A percentile compares a stretch with the other conserved stretches of the same genome.
Conservation (phyloP, 23 tunicate genomes). For the Halocynthia roretzi region DNA sequence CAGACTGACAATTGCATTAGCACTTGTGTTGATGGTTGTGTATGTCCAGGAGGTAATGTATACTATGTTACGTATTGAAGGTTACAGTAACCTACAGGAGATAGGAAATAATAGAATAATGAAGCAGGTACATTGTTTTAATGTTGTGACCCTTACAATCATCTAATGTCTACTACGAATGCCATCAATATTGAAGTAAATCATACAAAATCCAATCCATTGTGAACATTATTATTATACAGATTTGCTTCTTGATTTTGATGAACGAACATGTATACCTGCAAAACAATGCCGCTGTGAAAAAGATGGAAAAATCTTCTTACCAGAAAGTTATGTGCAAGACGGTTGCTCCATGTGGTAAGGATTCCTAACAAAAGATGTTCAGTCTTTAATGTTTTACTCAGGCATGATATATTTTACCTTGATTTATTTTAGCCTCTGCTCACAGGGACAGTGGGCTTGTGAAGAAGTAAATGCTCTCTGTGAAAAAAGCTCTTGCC, state of each 20-base stretch:
- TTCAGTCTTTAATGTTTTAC: neutral
- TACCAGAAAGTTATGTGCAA: slow-evolving; percentile 3
- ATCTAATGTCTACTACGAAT: too few relatives aligned
- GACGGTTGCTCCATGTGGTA: slow-evolving; percentile 26
- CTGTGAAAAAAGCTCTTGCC: slow-evolving; percentile 20
- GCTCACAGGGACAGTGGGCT: slow-evolving; percentile 21
- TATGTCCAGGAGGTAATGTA: slow-evolving; percentile 23
- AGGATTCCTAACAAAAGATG: neutral
- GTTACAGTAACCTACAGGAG: too few relatives aligned
- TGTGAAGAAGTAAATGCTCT: slow-evolving; percentile 21
- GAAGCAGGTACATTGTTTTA: too few relatives aligned
- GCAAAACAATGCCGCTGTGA: slow-evolving; percentile 11
- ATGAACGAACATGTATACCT: slow-evolving; percentile 4
- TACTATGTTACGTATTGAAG: neutral
- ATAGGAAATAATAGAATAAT: too few relatives aligned
- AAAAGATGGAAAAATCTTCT: slow-evolving; percentile 7
- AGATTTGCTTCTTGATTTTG: slow-evolving; percentile 17
- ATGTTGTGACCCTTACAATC: too few relatives aligned
- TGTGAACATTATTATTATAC: too few relatives aligned
- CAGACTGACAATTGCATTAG: slow-evolving; percentile 1
- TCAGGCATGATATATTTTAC: too few relatives aligned
- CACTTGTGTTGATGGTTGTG: slow-evolving; percentile 32
- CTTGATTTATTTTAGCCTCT: slow-evolving; percentile 11
- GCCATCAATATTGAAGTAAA: too few relatives aligned
- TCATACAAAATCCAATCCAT: too few relatives aligned